Evolutionary conservation across 1,140 invertebrate genomes (phyloP).

Genomic region (Drosophila sp.): DNA sequence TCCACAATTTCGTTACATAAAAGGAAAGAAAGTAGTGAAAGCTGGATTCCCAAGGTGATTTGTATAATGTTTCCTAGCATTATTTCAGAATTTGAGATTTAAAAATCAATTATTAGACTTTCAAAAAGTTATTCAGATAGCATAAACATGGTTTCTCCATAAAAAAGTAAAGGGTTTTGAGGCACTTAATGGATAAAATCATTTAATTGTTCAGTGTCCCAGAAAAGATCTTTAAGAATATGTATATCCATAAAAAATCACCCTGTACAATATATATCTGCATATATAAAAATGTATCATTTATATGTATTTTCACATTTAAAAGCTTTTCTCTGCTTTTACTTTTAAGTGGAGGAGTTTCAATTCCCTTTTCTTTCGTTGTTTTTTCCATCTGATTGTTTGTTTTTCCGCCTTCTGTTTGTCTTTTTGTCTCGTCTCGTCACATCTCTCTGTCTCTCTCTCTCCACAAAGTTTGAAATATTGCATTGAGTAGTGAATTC

Average conservation of each 20-base stretch:
- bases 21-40: too few species aligned
- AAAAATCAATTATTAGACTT: too few species aligned
- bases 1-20: too few species aligned
- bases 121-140: too few species aligned
- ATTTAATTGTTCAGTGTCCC: too few species aligned
- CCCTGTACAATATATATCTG: background rate
- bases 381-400: conserved; percentile 37
- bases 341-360: conserved; percentile 40
- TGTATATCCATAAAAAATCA: background rate
- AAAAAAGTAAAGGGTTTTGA: too few species aligned
- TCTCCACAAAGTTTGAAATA: conserved; percentile 39
- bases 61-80: too few species aligned
- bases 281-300: background rate
- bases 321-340: conserved; percentile 65
- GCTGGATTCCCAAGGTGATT: too few species aligned
- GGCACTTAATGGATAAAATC: too few species aligned
- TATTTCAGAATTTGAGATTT: too few species aligned
- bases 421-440: conserved; percentile 18
- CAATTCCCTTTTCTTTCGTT: background rate
- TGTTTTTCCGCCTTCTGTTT: conserved; percentile 63
- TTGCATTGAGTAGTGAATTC: conserved; percentile 37
- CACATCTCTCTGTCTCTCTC: conserved; percentile 48
- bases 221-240: too few species aligned
- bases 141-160: too few species aligned
- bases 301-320: conserved; percentile 28